Base-by-base conservation (phyloP, 35 echinoderm and acorn worm genomes). In the Heliocidaris erythrogramma region DNA sequence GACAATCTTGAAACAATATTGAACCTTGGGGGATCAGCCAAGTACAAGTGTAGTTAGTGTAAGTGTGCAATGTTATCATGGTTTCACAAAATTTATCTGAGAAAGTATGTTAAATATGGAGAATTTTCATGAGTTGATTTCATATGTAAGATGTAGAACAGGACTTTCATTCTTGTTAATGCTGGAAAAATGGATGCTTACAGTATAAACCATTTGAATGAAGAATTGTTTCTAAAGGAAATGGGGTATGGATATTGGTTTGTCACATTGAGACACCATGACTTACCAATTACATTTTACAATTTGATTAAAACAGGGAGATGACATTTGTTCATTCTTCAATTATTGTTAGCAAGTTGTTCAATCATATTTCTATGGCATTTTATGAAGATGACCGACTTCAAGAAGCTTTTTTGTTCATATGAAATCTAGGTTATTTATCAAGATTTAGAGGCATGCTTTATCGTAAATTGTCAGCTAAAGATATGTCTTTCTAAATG, bases 11-110 rank as follows among this genome's bases (percentile, higher is more conserved):
- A 56, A 56, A 56, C 52, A 56, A 13, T 56, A 10, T 13, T 10
- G 8, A 56, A 11, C 52, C 13, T 56, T 11, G 14, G 52, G 10
- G 52, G 21, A 21, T 27, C 65, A 78, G 65, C 27, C 4, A 7
- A 27, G 18, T 78, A 78, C 18, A 78, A 78, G 17, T 78, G 27
- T 78, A 78, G 27, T 78, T 78, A 7, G 14, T 78, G 65, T n/a
- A 78, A 56, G n/a, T 78, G 65, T 78, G 65, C 65, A 78, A 78
- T 78, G 65, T n/a, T n/a, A 78, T 78, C 65, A 78, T 78, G 18
- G 21, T 78, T 78, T 13, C 9, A 56, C 10, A 56, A 42, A 56
- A 56, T 13, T 13, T 10, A 56, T 56, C 52, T 56, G 10, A 14
- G 52, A n/a, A n/a, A n/a, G 35, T 12, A 42, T 42, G 52, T 56